phyloP scores from a whole-genome alignment of 2,797 vertebrate genomes.

The Nyctalus aviator region DNA sequence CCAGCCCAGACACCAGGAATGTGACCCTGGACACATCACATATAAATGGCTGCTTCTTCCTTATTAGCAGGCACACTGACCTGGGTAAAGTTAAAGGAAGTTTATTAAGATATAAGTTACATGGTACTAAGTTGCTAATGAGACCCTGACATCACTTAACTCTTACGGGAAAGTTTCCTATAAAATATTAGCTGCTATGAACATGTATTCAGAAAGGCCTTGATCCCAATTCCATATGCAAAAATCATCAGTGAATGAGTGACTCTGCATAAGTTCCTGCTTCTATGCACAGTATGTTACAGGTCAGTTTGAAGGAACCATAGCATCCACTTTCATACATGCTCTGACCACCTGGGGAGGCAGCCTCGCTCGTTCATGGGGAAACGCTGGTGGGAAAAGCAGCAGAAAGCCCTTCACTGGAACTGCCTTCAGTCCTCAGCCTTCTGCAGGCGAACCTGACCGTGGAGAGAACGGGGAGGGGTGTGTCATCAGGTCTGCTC shows the following conservation, averaged over 20 bases:
- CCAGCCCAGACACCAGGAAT: neutral
- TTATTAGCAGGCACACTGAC: neutral
- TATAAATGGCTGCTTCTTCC: neutral
- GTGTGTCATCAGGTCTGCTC: neutral
- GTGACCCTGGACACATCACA: neutral
- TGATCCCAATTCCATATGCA: neutral
- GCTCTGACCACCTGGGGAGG: neutral
- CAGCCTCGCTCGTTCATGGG: neutral
- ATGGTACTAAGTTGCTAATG: neutral
- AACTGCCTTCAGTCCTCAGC: neutral
- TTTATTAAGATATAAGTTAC: neutral
- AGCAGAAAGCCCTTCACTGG: neutral
- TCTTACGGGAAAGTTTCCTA: neutral
- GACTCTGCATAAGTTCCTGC: neutral
- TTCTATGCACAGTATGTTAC: neutral
- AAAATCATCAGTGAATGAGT: neutral
- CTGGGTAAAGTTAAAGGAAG: neutral
- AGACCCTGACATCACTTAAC: neutral
- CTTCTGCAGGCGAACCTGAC: neutral
- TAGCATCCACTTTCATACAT: neutral
- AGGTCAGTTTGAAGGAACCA: neutral
- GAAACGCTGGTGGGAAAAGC: neutral
- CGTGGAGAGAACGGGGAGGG: fast-evolving
- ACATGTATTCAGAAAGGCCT: neutral
- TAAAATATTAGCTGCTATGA: neutral